Conservation (phyloP, 1,140 invertebrate species). For the Lordiphosa collinella region DNA sequence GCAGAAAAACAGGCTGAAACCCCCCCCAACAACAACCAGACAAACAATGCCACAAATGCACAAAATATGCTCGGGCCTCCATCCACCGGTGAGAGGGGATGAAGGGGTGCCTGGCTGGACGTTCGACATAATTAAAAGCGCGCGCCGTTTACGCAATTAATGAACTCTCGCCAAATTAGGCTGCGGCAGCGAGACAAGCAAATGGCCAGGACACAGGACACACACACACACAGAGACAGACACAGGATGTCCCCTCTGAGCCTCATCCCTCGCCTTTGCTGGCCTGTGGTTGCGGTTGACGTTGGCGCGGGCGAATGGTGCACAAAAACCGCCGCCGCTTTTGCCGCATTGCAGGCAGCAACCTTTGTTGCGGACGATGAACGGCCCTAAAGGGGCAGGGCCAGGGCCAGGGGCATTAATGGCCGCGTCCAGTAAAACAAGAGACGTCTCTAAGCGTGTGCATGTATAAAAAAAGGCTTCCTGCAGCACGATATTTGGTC, state of each 20-base stretch:
- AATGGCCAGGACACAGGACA: constrained; percentile 50
- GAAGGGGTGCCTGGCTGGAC: constrained; percentile 2
- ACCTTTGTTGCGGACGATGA: constrained; percentile 62
- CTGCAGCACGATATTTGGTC: too few species aligned
- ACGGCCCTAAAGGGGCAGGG: background rate
- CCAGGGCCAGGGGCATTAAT: constrained; percentile 60
- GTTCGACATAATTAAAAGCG: constrained; percentile 78
- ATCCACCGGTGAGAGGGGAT: background rate
- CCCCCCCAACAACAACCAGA: constrained; percentile 44
- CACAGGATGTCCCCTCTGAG: constrained; percentile 3
- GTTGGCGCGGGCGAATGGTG: constrained; percentile 33
- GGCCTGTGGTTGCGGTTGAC: constrained; percentile 58
- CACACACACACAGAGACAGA: background rate
- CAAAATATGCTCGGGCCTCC: constrained; percentile 51
- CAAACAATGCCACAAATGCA: constrained; percentile 75
- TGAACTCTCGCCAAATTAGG: constrained; percentile 78
- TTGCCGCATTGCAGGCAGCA: constrained; percentile 71
- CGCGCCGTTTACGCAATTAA: constrained; percentile 76
- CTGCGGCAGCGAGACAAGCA: constrained; percentile 71
- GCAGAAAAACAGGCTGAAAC: constrained; percentile 61
- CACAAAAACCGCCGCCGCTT: constrained; percentile 71
- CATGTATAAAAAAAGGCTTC: too few species aligned
- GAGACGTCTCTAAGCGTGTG: too few species aligned
- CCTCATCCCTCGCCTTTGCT: background rate
- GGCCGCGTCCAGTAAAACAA: constrained; percentile 59